Percentiles rank a stretch among this genome's conserved stretches.
Conservation (phyloP, 2,113 vertebrate species). For the Dissostichus mawsoni region DNA sequence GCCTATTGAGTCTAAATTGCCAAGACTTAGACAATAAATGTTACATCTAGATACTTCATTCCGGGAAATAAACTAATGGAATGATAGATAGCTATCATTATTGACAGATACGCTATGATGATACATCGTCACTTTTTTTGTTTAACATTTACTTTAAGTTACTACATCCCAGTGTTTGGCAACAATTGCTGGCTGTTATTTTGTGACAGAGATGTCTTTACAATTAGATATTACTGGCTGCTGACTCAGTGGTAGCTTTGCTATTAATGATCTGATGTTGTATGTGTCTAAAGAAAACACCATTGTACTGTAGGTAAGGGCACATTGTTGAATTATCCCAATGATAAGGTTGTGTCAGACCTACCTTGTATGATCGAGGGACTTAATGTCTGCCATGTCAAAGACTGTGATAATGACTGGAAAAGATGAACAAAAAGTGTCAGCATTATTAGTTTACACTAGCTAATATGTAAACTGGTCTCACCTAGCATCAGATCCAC, state of each 20-base stretch:
- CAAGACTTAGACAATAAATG: neutral
- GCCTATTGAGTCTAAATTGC: too few species aligned
- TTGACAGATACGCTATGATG: neutral
- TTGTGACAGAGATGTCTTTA: too few species aligned
- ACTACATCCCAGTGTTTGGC: too few species aligned
- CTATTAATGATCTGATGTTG: too few species aligned
- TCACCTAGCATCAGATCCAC: neutral
- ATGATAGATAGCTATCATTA: neutral
- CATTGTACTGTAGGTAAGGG: too few species aligned
- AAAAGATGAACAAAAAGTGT: constrained; percentile 18
- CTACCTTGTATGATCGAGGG: constrained; percentile 90
- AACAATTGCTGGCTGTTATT: too few species aligned
- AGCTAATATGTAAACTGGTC: neutral
- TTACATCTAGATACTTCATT: neutral
- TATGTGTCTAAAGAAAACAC: too few species aligned
- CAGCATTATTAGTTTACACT: neutral
- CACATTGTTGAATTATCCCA: neutral
- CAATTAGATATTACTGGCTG: too few species aligned
- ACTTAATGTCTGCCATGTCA: constrained; percentile 84
- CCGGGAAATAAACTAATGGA: neutral
- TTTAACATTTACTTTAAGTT: too few species aligned
- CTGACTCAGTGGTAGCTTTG: too few species aligned
- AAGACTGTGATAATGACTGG: constrained; percentile 82
- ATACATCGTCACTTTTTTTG: too few species aligned
- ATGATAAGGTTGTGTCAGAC: constrained; percentile 48